Evolutionary conservation across 2,113 vertebrate genomes (phyloP), one percentile per base, ranked within the genome.

Genomic region (Pagrus major): DNA sequence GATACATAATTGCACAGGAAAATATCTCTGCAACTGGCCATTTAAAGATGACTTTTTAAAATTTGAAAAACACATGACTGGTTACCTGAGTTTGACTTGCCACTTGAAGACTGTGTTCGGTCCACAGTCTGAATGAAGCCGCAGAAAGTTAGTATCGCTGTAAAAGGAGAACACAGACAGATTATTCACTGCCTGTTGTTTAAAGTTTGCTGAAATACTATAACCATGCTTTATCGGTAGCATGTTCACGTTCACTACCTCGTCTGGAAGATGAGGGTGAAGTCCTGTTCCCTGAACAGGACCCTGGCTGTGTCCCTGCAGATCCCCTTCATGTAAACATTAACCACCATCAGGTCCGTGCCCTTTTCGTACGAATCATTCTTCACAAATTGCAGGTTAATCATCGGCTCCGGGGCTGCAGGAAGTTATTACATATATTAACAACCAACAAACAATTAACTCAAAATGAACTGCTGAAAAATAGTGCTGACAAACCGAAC

Each of bases 311-410:
- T 95, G 55, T 97, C 95, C 85, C 96, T 96, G 91, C 95, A 93
- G 90, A 99, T 96, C 76, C 96, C 96, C 85, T 99, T 99, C 88
- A 97, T 93, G 0, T 99, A 99, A 56, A 99, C 96, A 0, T 99
- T 98, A 6, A 99, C 98, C 64, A 99, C 98, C 94, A 99, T 97
- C 9, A 97, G 92, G 87, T 99, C 98, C 0, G 96, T 98, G 39
- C 98, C 98, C 85, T 99, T 99, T 94, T 99, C 98, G 0, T 99
- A 99, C 0, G 96, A 98, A 74, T 99, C 97, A 42, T 97, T 98
- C 94, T 99, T 99, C 88, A 98, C 95, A 80, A 95, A 94, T 7
- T 93, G 93, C 90, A 99, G 89, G 93, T 96, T 98, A 71, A 99
- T 96, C 91, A 97, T 96, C 23, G 96, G 96, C 86, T 98, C 97